Evolutionary conservation across 2,113 vertebrate species (phyloP), one percentile per base, ranked within the genome.

Genomic region (Phaethon lepturus): DNA sequence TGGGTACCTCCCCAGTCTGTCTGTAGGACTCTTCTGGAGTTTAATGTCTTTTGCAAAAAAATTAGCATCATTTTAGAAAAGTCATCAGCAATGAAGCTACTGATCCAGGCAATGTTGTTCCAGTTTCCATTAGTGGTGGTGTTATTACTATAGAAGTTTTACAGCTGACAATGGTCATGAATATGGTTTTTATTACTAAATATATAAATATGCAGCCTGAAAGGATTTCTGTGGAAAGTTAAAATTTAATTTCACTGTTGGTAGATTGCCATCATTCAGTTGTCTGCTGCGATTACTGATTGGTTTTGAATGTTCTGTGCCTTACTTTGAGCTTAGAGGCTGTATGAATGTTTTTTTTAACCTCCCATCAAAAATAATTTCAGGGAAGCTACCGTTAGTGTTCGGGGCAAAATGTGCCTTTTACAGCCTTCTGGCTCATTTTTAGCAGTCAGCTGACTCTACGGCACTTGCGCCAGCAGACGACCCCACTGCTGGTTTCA

Each of bases 111-210:
- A 53, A 19, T 64, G 85, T 80, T 82, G 59, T 93, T 90, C 52
- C 79, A 89, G 63, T 93, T 97, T 86, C 93, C 74, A 38, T 90
- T 88, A 89, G 45, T 9, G n/a, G 14, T 75, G 49, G 17, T 94
- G 38, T 80, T 96, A 66, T 77, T 91, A 31, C 8, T 19, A 9
- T 38, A 77, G 72, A 89, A 91, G 75, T 94, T 87, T 40, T 71
- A 47, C 73, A 93, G 69, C 71, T 96, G 71, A 95, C 78, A 95
- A 17, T 85, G 86, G 80, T 83, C 63, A 62, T n/a, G 74, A 91
- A 64, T 86, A 44, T 95, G 95, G 82, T 81, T 97, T 97, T 93
- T 88, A 95, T 97, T 97, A 90, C 77, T 84, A 73, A 90, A 78
- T 72, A 33, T 75, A 89, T 97, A 94, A 95, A 93, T 93, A 87